phyloP scores from a whole-genome alignment of 2,797 vertebrate species.

The Paratrypauchen microcephalus region DNA sequence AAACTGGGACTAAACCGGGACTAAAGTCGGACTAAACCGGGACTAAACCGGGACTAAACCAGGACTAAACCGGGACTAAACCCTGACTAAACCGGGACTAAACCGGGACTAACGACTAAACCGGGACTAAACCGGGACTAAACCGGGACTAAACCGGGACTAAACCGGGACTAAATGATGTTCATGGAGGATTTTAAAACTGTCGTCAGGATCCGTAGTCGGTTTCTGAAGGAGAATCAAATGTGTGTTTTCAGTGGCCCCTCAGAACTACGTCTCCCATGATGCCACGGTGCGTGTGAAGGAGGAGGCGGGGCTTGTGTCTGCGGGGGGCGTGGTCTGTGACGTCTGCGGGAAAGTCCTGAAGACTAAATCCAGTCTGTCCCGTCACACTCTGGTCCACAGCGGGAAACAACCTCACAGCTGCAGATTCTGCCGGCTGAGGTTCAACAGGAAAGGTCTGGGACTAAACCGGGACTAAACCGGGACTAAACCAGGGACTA shows the following conservation, averaged over 20 bases:
- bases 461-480: background rate
- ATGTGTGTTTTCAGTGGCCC: background rate
- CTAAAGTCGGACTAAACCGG: too few relatives aligned
- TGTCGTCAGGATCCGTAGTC: too few relatives aligned
- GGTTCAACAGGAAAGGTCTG: slow-evolving; percentile 54
- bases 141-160: too few relatives aligned
- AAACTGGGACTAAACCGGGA: too few relatives aligned
- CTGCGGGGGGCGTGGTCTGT: slow-evolving; percentile 33
- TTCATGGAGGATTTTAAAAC: too few relatives aligned
- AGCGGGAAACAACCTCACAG: slow-evolving; percentile 59
- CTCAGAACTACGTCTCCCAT: slow-evolving; percentile 15
- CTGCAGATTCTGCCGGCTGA: slow-evolving; percentile 61
- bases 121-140: too few relatives aligned
- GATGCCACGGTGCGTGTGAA: slow-evolving; percentile 38
- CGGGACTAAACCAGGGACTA: background rate
- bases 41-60: too few relatives aligned
- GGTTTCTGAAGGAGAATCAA: too few relatives aligned
- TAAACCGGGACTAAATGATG: too few relatives aligned
- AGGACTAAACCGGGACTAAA: too few relatives aligned
- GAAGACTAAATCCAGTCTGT: slow-evolving; percentile 67
- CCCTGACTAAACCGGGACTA: too few relatives aligned
- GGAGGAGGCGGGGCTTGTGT: slow-evolving; percentile 43
- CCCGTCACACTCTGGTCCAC: slow-evolving; percentile 67
- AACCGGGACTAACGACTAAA: too few relatives aligned
- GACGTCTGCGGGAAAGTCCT: slow-evolving; percentile 67